Evolutionary conservation across 2,888 invertebrate genomes (phyloP).

Genomic region (Ashinkailepas kermadecensis): DNA sequence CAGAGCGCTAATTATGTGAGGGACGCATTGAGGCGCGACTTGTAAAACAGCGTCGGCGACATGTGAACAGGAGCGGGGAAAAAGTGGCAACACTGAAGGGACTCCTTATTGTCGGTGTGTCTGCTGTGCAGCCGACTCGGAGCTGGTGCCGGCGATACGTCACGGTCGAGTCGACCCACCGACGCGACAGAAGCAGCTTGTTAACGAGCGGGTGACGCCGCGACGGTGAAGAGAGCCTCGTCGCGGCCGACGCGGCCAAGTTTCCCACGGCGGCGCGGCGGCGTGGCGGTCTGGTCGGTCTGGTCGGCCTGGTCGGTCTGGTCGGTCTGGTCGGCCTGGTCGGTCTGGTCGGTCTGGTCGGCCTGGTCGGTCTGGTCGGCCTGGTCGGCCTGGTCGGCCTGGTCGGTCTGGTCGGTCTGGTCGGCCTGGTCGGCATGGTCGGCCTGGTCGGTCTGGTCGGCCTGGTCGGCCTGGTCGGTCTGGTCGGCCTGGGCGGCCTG

Average conservation of each 20-base stretch:
- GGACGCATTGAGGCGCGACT: conserved; percentile 9
- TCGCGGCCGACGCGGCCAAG: not conserved
- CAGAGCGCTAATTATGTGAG: not conserved
- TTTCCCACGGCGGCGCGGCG: not conserved
- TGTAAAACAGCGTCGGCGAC: conserved; percentile 9
- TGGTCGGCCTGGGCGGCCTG: too few species aligned
- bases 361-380: too few species aligned
- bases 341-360: too few species aligned
- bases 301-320: too few species aligned
- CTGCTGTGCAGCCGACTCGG: not conserved
- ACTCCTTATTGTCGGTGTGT: not conserved
- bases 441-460: too few species aligned
- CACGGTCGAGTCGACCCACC: not conserved
- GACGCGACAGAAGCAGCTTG: not conserved
- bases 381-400: too few species aligned
- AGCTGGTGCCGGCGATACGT: not conserved
- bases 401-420: too few species aligned
- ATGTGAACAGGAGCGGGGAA: conserved; percentile 1
- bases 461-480: too few species aligned
- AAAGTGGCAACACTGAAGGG: not conserved
- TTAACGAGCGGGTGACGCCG: not conserved
- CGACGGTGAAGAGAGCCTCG: not conserved
- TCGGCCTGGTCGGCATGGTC: too few species aligned
- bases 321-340: too few species aligned
- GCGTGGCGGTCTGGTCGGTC: too few species aligned